Evolutionary conservation across 2,113 vertebrate genomes (phyloP).

Genomic region (Gallinago jamesoni): DNA sequence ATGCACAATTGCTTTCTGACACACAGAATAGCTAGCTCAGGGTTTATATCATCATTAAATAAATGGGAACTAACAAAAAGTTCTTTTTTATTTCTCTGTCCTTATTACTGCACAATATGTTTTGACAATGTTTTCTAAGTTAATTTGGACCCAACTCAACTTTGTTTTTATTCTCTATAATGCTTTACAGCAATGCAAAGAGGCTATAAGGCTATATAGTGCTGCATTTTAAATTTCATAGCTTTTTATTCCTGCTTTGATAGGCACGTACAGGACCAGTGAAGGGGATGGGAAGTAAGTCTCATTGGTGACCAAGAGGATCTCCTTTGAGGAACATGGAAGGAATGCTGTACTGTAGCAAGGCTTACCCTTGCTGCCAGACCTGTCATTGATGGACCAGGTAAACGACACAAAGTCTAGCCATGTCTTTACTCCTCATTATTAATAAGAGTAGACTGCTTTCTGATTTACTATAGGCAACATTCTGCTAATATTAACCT

Average conservation of each 20-base stretch:
- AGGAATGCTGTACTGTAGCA: not conserved
- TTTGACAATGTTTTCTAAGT: conserved; percentile 8
- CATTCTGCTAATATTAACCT: not conserved
- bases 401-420: not conserved
- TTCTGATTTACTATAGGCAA: not conserved
- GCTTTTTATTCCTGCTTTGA: not conserved
- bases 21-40: not conserved
- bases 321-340: not conserved
- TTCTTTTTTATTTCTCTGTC: not conserved
- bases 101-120: conserved; percentile 2
- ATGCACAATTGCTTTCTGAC: not conserved
- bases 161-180: not conserved
- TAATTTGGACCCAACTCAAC: not conserved
- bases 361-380: not conserved
- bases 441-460: not conserved
- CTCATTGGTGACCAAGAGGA: not conserved
- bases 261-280: not conserved
- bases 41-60: conserved; percentile 40
- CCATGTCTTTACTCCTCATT: not conserved
- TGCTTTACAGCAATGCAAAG: not conserved
- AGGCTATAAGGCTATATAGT: not conserved
- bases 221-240: not conserved
- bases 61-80: conserved; percentile 29
- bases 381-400: not conserved
- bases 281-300: not conserved